Percentiles rank a stretch among this genome's conserved stretches.
Conservation (phyloP, 2,113 vertebrate genomes). For the Ammodytes dubius region DNA sequence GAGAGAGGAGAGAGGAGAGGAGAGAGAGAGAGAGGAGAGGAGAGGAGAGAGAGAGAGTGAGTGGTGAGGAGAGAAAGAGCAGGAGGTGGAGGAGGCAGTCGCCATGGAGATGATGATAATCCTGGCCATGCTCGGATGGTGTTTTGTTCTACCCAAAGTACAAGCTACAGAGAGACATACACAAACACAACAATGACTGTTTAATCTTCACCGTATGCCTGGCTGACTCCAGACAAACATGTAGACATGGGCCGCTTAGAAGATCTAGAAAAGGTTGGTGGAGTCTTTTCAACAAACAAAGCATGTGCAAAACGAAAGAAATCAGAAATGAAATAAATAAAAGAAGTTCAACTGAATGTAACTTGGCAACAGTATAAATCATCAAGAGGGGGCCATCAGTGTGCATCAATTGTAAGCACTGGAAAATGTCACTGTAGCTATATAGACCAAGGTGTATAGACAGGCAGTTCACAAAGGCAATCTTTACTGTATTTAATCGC, state of each 20-base stretch:
- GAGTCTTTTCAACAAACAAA: slow-evolving; percentile 10
- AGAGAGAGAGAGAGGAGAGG: slow-evolving; percentile 22
- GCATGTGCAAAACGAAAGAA: slow-evolving; percentile 18
- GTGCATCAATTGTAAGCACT: neutral
- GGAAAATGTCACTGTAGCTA: neutral
- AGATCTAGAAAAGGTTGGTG: slow-evolving; percentile 30
- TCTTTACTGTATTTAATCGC: slow-evolving; percentile 33
- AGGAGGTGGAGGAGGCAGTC: slow-evolving; percentile 67
- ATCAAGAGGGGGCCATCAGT: neutral
- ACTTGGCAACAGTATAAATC: neutral
- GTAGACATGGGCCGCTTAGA: slow-evolving; percentile 35
- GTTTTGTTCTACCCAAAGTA: slow-evolving; percentile 57
- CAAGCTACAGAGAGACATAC: slow-evolving; percentile 38
- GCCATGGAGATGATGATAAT: slow-evolving; percentile 77
- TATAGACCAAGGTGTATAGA: neutral
- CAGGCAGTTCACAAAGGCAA: neutral
- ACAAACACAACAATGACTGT: slow-evolving; percentile 62
- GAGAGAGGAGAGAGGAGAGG: slow-evolving; percentile 14
- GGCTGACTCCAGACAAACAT: slow-evolving; percentile 57
- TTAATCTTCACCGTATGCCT: slow-evolving; percentile 66
- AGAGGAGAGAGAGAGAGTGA: slow-evolving; percentile 3
- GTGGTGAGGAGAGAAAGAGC: slow-evolving; percentile 22
- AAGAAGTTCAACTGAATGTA: slow-evolving; percentile 7
- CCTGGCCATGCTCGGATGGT: slow-evolving; percentile 62
- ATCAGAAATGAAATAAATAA: slow-evolving; percentile 3